Conservation (phyloP, 2,113 vertebrate species). For the Ahaetulla prasina region DNA sequence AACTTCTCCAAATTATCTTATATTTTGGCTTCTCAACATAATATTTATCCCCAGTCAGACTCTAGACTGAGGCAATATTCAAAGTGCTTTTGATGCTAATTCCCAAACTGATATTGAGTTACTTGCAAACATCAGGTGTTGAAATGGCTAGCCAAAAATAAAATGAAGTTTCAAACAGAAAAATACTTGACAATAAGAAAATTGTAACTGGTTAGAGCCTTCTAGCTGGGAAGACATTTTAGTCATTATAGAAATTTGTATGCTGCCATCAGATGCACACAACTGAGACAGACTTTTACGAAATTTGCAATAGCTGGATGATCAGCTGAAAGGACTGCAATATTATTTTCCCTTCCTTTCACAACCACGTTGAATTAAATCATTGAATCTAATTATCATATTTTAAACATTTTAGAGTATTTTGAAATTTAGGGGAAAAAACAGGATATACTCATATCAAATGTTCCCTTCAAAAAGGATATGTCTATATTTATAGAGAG, state of each 20-base stretch:
- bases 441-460: background rate
- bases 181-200: background rate
- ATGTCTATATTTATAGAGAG: background rate
- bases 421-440: background rate
- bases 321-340: constrained; percentile 7
- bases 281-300: constrained; percentile 12
- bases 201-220: background rate
- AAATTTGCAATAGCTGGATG: constrained; percentile 14
- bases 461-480: background rate
- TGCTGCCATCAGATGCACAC: background rate
- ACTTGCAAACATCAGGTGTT: background rate
- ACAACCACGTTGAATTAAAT: constrained; percentile 14
- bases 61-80: background rate
- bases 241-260: background rate
- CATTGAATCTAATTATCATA: background rate
- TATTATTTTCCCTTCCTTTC: background rate
- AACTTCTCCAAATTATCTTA: background rate
- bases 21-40: background rate
- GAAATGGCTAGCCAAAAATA: background rate
- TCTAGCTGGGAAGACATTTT: background rate
- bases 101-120: background rate
- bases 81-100: background rate
- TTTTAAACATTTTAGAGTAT: background rate
- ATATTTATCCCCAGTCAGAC: background rate
- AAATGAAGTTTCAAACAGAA: background rate